Evolutionary conservation across 2,888 invertebrate species (phyloP), one percentile per base, ranked within the genome.

Genomic region (Sarcophaga variegata): DNA sequence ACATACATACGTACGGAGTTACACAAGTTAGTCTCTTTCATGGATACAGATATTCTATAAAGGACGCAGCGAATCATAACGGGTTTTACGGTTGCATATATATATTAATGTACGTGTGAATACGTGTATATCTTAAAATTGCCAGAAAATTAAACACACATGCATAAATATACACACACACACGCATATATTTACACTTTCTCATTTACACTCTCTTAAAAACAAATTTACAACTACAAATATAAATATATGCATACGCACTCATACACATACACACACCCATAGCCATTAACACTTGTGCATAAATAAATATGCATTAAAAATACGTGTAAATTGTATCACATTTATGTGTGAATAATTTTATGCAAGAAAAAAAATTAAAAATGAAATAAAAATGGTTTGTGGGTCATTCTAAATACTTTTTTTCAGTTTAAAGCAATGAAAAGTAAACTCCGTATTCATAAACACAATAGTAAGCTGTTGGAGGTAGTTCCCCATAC

Each of bases 321-420:
- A 83, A 80, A 86, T 86, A 83, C 63, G 81, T 83, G 83, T 81
- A 82, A 86, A 86, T 82, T 82, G 79, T 71, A 76, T 71, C 70
- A 79, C 85, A 86, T 76, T 79, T 70, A 75, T 64, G 74, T 84
- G 72, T 63, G 74, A 72, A 78, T 79, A 83, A 70, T 11, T 10
- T 20, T 12, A 20, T 63, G 6, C 62, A 20, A 62, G n/a, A 59
- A 59, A 59, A n/a, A 59, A n/a, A 59, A 37, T 6, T 1, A 8
- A 37, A 6, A 37, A 37, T 37, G 8, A 37, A 37, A 37, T 37
- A 10, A 37, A 37, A 37, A 37, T 37, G 10, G 37, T 37, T 54
- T 54, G 54, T 54, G 54, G 54, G 54, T 14, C 54, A 54, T 54
- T 54, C 54, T 54, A 12, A 54, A 17, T 54, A 14, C 4, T 54